phyloP scores from a whole-genome alignment of 2,888 invertebrate genomes.

The Mycalesis mineus region DNA sequence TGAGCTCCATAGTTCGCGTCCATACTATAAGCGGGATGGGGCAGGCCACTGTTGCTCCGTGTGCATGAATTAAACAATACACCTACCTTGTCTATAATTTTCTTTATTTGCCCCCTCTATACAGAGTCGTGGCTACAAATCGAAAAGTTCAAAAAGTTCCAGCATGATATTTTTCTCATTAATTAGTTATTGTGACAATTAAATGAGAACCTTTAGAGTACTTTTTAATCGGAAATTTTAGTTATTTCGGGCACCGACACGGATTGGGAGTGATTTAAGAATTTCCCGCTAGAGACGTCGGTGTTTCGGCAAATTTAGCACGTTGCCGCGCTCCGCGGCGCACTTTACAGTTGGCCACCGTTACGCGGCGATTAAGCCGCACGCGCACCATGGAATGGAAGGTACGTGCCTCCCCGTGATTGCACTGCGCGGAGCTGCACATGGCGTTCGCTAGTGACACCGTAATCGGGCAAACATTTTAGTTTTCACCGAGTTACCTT shows the following conservation, averaged over 20 bases:
- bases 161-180: neutral
- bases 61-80: no score
- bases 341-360: conserved; percentile 76
- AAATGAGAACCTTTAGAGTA: neutral
- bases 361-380: conserved; percentile 73
- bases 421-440: conserved; percentile 30
- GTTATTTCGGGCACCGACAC: conserved; percentile 41
- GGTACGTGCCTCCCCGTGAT: conserved; percentile 38
- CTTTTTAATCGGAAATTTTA: conserved; percentile 27
- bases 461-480: neutral
- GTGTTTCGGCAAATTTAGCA: conserved; percentile 78
- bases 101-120: no score
- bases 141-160: no score
- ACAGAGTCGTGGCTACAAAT: no score
- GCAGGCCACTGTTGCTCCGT: no score
- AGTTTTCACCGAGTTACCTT: neutral
- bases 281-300: conserved; percentile 69
- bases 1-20: no score
- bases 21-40: no score
- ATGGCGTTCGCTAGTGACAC: conserved; percentile 22
- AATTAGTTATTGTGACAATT: neutral
- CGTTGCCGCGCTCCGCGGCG: conserved; percentile 70
- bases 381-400: conserved; percentile 47
- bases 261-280: conserved; percentile 63
- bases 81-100: no score